Evolutionary conservation across 2,888 invertebrate species (phyloP).

Genomic region (Caenorhabditis drosophilae): DNA sequence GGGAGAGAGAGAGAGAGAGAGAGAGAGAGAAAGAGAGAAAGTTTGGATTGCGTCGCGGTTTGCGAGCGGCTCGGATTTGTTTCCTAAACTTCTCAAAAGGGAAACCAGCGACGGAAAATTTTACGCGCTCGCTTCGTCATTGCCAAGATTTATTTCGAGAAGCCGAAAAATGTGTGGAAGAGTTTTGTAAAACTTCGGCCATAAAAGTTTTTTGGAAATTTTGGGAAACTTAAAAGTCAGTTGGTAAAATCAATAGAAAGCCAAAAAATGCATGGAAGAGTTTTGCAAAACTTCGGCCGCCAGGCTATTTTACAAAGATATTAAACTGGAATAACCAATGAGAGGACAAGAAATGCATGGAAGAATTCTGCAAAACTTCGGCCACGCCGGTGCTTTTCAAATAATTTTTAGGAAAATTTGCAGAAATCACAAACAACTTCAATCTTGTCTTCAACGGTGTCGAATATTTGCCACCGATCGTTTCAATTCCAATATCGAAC

Average conservation of each 20-base stretch:
- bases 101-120: too few species aligned
- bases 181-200: background rate
- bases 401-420: background rate
- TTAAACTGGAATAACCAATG: background rate
- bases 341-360: background rate
- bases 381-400: background rate
- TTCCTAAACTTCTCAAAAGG: too few species aligned
- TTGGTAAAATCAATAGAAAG: background rate
- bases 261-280: background rate
- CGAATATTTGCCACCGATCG: constrained; percentile 15
- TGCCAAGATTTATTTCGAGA: too few species aligned
- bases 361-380: background rate
- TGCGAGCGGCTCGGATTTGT: too few species aligned
- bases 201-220: background rate
- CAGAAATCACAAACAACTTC: constrained; percentile 22
- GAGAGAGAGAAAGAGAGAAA: too few species aligned
- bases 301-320: background rate
- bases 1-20: too few species aligned
- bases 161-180: background rate
- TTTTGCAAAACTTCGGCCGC: background rate
- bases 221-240: background rate
- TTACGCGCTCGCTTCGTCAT: too few species aligned
- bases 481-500: constrained; percentile 10
- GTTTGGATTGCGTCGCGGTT: too few species aligned
- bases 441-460: constrained; percentile 36